Base-by-base conservation (phyloP, 1,140 invertebrate genomes). In the Drosophila pachea region DNA sequence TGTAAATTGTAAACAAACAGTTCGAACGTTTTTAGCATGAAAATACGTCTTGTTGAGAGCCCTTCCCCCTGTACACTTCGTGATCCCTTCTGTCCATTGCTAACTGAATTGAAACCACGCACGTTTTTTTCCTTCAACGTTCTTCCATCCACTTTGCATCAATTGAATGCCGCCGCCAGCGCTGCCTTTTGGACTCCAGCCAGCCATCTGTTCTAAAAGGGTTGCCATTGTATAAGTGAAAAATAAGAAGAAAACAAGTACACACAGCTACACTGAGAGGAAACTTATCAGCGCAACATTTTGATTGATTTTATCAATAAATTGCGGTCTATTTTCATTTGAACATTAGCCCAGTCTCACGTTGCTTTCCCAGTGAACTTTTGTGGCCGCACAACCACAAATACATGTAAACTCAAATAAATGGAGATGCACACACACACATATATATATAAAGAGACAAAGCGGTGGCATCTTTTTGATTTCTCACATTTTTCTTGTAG, bases 401-500 rank as follows among this genome's bases (percentile, higher is more conserved):
- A 56, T 32, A 53, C 47, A 69, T 29, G 64, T 43, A 76, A 36
- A 76, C 56, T 38, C 7, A 42, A 8, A 55, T 33, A 62, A 35
- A 56, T 22, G 22, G 22, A 22, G 22, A 22, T 22, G 22, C 14
- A 59, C 4, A 52, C 32, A 60, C 16, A 55, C 16, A 45, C 14
- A 35, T 32, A 53, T 14, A 12, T 31, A 61, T 6, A 50, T 14
- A 54, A 42, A 68, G 38, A 47, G 55, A 67, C 62, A 74, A 62
- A 64, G 73, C 68, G 73, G 75, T 84, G 76, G 79, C 79, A 84
- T 86, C 81, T 79, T 86, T 82, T 84, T 84, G 81, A 86, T 84
- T 86, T 84, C 79, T 84, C 79, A 84, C 79, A 84, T 84, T 79
- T 84, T 72, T 84, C 81, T 79, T 68, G 79, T 86, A 84, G 79